Percentiles rank a stretch among this genome's conserved stretches.
Conservation (phyloP, 2,888 invertebrate species). For the Drosophila melanocephala region DNA sequence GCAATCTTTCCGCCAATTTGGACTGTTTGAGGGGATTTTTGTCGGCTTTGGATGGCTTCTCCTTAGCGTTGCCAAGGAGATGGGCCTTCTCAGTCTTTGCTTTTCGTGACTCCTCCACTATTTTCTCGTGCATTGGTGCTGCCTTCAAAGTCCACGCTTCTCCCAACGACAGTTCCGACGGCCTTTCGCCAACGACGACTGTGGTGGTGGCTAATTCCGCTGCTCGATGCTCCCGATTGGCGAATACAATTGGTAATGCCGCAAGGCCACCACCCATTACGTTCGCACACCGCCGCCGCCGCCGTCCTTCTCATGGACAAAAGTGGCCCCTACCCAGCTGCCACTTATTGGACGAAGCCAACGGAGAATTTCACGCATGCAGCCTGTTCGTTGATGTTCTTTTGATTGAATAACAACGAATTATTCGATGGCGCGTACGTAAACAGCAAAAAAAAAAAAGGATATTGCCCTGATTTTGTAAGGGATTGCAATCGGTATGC, state of each 20-base stretch:
- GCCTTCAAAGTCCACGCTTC: conserved; percentile 34
- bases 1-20: conserved; percentile 79
- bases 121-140: conserved; percentile 82
- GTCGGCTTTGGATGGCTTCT: conserved; percentile 58
- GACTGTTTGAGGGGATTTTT: conserved; percentile 74
- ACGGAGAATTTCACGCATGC: background rate
- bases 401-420: conserved; percentile 14
- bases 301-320: conserved; percentile 51
- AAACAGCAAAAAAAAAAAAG: background rate
- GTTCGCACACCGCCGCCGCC: conserved; percentile 62
- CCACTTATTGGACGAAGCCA: conserved; percentile 9
- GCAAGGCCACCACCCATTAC: conserved; percentile 85
- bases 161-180: conserved; percentile 17
- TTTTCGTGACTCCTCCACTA: conserved; percentile 71
- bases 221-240: conserved; percentile 43
- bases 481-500: conserved; percentile 3
- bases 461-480: conserved; percentile 6
- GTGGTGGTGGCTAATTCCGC: conserved; percentile 18
- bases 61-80: conserved; percentile 67
- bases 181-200: conserved; percentile 22
- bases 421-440: conserved; percentile 1
- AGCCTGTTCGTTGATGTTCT: conserved; percentile 1
- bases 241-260: conserved; percentile 75
- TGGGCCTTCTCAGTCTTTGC: conserved; percentile 73
- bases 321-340: conserved; percentile 33